phyloP scores from a whole-genome alignment of 2,888 invertebrate species.

The Caenorhabditis macrosperma region DNA sequence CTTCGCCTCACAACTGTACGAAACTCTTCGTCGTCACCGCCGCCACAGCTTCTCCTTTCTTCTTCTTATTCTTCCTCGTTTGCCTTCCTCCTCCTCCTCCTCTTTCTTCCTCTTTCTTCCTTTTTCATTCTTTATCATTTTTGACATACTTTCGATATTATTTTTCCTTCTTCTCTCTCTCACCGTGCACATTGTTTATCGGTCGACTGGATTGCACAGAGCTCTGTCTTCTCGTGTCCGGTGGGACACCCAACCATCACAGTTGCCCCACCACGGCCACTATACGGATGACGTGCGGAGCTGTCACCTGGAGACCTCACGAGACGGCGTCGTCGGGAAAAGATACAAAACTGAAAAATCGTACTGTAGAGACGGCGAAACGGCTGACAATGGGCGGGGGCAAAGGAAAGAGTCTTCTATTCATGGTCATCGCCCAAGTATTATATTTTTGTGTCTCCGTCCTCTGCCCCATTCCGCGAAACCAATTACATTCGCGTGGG shows the following conservation, averaged over 20 bases:
- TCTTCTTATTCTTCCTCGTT: not conserved
- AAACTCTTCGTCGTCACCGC: not conserved
- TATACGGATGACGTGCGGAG: too few relatives aligned
- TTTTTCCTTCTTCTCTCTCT: not conserved
- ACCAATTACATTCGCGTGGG: constrained; percentile 7
- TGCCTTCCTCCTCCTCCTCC: not conserved
- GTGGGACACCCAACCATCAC: not conserved
- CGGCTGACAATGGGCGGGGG: constrained; percentile 3
- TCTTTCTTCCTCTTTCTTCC: not conserved
- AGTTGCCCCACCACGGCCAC: not conserved
- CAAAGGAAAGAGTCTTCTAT: constrained; percentile 13
- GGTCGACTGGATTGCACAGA: not conserved
- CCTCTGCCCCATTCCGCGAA: not conserved
- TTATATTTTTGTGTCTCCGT: not conserved
- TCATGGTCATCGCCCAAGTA: not conserved
- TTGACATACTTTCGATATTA: not conserved
- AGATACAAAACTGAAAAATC: not conserved
- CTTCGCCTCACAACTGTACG: constrained; percentile 12
- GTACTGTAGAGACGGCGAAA: constrained; percentile 1
- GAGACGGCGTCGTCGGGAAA: too few relatives aligned
- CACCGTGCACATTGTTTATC: not conserved
- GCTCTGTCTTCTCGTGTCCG: not conserved
- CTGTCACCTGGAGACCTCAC: too few relatives aligned
- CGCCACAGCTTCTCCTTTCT: not conserved
- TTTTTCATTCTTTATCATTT: constrained; percentile 12